Base-by-base conservation (phyloP, 2,113 vertebrate species). In the Serinus canaria region DNA sequence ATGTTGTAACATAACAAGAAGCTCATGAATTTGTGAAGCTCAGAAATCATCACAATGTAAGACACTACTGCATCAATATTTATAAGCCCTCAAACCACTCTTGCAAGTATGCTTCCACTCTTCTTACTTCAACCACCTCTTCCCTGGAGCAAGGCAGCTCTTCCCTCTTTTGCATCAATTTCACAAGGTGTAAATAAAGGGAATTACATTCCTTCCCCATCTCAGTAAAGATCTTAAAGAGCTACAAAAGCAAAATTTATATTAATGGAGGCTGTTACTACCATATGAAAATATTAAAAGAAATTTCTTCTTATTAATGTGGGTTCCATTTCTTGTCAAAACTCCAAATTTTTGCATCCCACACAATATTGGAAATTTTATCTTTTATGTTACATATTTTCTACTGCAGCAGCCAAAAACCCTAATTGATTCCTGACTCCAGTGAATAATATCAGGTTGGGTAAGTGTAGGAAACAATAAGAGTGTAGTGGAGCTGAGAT, bases 391-490 rank as follows among this genome's bases (percentile, higher is more conserved):
- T 35, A 31, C 12, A 7, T 31, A 33, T 74, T 95, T 95, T 95
- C 47, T 55, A 44, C 33, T 79, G 50, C 31, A 64, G 68, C 92
- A 83, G 33, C 77, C 82, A 62, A 96, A 96, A 97, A 64, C 67
- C 21, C 35, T 96, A 94, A 96, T 49, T 80, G 76, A 96, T 96
- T 94, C 73, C 84, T 80, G 17, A 25, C 63, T 33, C 64, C n/a
- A 25, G 43, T 31, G 69, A 82, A 73, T 77, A 41, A 37, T 49
- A 73, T 95, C 60, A 55, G 24, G 37, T 77, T 63, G 47, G 60
- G 62, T 95, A 93, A 91, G 74, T 84, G 89, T 96, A 85, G 56
- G 89, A 97, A 97, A 91, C 72, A 94, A 43, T 95, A 35, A 63
- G 67, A 74, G 60, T 66, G 43, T 91, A 69, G 50, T 77, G 44